Conservation (phyloP, 2,888 invertebrate species). For the Panzeria rudis region DNA sequence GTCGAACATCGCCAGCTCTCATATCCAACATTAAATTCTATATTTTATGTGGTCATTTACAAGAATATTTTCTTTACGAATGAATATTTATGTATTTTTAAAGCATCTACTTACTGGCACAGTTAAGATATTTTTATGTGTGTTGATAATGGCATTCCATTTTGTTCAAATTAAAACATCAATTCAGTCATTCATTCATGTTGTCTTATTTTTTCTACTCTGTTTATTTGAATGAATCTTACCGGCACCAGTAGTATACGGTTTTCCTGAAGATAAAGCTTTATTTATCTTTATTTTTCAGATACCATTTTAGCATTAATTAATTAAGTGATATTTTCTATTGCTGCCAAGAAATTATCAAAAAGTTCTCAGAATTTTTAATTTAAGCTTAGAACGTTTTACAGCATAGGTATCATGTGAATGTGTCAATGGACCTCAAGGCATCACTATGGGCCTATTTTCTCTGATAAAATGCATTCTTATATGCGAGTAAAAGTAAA, state of each 20-base stretch:
- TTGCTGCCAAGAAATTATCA: not conserved
- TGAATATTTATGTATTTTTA: conserved; percentile 45
- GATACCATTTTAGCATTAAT: not conserved
- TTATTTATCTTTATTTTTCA: not conserved
- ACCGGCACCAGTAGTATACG: not conserved
- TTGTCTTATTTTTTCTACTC: not conserved
- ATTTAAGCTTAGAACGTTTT: not conserved
- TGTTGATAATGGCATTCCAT: conserved; percentile 47
- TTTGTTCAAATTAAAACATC: conserved; percentile 48
- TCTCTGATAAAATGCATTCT: no score
- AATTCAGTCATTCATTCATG: conserved; percentile 1
- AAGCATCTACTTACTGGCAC: conserved; percentile 50
- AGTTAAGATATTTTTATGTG: conserved; percentile 37
- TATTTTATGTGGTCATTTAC: conserved; percentile 58
- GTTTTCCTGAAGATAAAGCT: not conserved
- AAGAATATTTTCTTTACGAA: conserved; percentile 41
- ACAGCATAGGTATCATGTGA: not conserved
- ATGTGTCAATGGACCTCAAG: no score
- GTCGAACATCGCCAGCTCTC: not conserved
- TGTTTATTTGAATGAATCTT: not conserved
- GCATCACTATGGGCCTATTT: no score
- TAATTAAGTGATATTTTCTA: not conserved
- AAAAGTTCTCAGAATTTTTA: not conserved
- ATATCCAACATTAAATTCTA: conserved; percentile 46
- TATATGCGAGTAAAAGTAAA: no score